Evolutionary conservation across 2,113 vertebrate genomes (phyloP).

Genomic region (Brachypteracias leptosomus): DNA sequence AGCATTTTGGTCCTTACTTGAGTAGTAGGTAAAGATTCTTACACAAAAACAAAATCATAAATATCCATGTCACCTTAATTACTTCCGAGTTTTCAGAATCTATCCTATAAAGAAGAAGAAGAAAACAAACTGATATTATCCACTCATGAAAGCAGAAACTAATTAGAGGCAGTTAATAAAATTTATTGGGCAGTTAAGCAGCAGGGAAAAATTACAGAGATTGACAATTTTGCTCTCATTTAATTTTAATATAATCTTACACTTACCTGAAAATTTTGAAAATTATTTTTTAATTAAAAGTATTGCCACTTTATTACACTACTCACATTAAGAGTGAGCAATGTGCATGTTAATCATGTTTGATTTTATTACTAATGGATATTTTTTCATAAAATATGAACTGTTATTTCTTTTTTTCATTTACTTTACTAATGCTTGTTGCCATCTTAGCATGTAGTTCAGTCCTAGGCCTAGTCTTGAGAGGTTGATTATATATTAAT

Average conservation of each 20-base stretch:
- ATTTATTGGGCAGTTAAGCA: neutral
- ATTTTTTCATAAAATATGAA: neutral
- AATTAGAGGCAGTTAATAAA: neutral
- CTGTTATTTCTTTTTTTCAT: neutral
- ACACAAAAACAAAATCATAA: neutral
- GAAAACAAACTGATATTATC: neutral
- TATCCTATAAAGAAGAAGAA: neutral
- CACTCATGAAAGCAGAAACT: neutral
- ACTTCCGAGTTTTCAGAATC: neutral
- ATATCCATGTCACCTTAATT: neutral
- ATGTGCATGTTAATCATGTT: neutral
- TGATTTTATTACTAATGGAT: neutral
- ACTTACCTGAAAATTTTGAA: neutral
- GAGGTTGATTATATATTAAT: neutral
- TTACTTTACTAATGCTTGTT: neutral
- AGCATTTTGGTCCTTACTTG: neutral
- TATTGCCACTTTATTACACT: neutral
- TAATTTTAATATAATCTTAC: neutral
- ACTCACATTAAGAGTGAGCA: neutral
- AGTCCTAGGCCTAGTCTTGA: neutral
- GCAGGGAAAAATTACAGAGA: neutral
- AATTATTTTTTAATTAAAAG: neutral
- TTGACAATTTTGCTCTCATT: neutral
- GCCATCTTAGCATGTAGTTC: neutral
- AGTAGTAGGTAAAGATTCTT: neutral